Evolutionary conservation across 2,113 vertebrate species (phyloP), one percentile per base, ranked within the genome.

Genomic region (Accipiter virgatus): DNA sequence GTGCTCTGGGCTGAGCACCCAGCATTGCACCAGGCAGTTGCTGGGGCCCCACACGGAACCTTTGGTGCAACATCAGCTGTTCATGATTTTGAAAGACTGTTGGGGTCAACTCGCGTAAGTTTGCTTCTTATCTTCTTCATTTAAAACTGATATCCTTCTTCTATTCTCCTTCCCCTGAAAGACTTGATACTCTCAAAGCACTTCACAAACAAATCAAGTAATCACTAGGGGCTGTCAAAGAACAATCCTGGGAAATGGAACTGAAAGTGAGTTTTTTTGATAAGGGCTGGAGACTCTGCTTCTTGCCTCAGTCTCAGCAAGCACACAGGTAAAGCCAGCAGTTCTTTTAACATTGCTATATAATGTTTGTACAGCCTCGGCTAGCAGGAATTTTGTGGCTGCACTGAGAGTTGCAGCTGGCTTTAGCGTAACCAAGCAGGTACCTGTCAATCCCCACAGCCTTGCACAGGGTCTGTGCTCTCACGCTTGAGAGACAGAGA

Each of bases 261-360:
- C 31, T 50, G 79, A 55, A 71, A 16, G 16, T 7, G 67, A 84
- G 18, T 19, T 32, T 19, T 79, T 84, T 34, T 47, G 31, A 5
- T 71, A 38, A 52, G 58, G 23, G 9, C n/a, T 68, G 18, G 47
- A 36, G 23, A 8, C 62, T 66, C 40, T 36, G 45, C 36, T 23
- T 31, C 56, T 70, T 65, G 40, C 23, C 26, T 68, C 0, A 3
- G 22, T 50, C 11, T 56, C 22, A 6, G 75, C 0, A 13, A 22
- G 65, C 0, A 4, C 23, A 4, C 15, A 16, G 42, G 38, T 29
- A 26, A 52, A 38, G 13, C 53, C 31, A 53, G 38, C 13, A 20
- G 42, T 23, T 25, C 67, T 65, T 65, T 29, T 38, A 42, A 11
- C 4, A 2, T 23, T 17, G 9, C 55, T 18, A 0, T 0, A 1